Percentiles rank a stretch among this genome's conserved stretches.
Conservation (phyloP, 1,140 invertebrate species). For the Aphaenogaster rudis region DNA sequence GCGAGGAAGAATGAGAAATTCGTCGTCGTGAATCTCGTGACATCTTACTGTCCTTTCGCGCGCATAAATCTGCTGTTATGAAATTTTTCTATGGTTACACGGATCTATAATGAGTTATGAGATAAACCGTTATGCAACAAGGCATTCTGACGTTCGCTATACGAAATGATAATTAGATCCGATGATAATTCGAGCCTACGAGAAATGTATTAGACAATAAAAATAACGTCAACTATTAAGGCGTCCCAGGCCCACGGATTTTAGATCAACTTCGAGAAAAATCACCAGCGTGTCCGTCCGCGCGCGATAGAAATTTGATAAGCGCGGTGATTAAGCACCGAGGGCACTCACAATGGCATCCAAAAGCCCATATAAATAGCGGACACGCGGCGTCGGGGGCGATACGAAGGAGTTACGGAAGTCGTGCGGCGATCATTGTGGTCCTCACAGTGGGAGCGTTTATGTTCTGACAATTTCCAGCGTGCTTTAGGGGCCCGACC, state of each 20-base stretch:
- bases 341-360: slow-evolving; percentile 60
- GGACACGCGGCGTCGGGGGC: slow-evolving; percentile 67
- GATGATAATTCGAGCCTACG: not conserved
- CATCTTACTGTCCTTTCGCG: slow-evolving; percentile 45
- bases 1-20: slow-evolving; percentile 56
- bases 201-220: not conserved
- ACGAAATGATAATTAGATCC: slow-evolving; percentile 43
- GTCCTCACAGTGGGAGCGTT: slow-evolving; percentile 77
- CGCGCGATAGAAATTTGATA: slow-evolving; percentile 55
- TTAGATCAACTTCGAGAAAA: slow-evolving; percentile 18
- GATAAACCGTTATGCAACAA: slow-evolving; percentile 26
- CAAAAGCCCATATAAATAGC: slow-evolving; percentile 77
- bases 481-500: slow-evolving; percentile 42
- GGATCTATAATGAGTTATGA: slow-evolving; percentile 1
- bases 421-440: slow-evolving; percentile 72
- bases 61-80: slow-evolving; percentile 51
- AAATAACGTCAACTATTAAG: not conserved
- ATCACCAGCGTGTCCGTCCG: not conserved
- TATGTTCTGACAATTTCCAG: slow-evolving; percentile 57
- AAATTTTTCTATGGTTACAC: slow-evolving; percentile 38
- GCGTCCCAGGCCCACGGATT: not conserved
- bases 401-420: slow-evolving; percentile 72
- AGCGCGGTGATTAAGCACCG: slow-evolving; percentile 50
- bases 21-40: slow-evolving; percentile 48
- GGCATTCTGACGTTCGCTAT: not conserved